Base-by-base conservation (phyloP, 2,888 invertebrate genomes). In the Cephus pulcher region DNA sequence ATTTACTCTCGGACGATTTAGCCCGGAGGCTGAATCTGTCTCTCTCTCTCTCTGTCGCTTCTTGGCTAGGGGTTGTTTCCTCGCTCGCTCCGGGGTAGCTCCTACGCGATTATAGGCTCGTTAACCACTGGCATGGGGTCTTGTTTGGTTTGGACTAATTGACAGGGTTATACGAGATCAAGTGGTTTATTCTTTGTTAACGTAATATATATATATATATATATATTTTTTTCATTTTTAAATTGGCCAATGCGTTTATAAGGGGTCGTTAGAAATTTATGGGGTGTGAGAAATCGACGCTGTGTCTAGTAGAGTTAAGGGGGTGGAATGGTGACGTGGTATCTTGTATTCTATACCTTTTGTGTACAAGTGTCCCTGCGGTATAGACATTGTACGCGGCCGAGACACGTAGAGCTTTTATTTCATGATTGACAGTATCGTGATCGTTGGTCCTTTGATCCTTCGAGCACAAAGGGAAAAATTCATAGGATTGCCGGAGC, bases 91-190 rank as follows among this genome's bases (percentile, higher is more conserved):
- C 6, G 56, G 56, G 56, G 56, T 56, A 56, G 56, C 56, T 56
- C 56, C 56, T 56, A 56, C 82, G 84, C 86, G 85, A 88, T 88
- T 88, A 88, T 81, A 86, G 84, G 75, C 85, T 88, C 88, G 86
- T 88, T 88, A 88, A 84, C 73, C 37, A 34, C 74, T 34, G 32
- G 30, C 15, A 34, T 12, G 32, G 37, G 40, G 78, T 73, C 74
- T 69, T 74, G 69, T 77, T 78, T 77, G 74, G 68, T 79, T 33
- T 76, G 35, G 32, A 34, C 76, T 79, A 79, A 79, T 79, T 79
- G 56, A 79, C 71, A 33, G 69, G 74, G 74, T 30, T 74, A 34
- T 0, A 71, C 71, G 32, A 33, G 30, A 71, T 71, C 71, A 34
- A 71, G 71, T 34, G 30, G 30, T 56, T 23, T 40, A 6, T 40